Conservation (phyloP, 2,888 invertebrate genomes). For the Tetragonisca angustula region DNA sequence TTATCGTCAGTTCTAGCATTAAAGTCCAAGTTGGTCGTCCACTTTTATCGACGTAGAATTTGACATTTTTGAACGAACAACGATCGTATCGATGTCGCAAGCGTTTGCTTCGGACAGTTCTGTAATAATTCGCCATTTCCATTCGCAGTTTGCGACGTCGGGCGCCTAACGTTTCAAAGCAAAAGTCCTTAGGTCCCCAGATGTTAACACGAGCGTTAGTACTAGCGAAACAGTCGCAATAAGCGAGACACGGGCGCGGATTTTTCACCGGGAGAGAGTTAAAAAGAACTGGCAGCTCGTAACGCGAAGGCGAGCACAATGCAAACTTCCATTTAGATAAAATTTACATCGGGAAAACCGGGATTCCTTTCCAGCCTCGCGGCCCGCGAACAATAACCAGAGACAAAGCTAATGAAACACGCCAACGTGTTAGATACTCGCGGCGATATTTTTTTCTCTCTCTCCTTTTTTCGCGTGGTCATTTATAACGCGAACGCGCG, state of each 20-base stretch:
- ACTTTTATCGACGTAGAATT: too few species aligned
- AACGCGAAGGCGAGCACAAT: not conserved
- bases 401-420: not conserved
- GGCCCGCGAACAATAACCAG: not conserved
- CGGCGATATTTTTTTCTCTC: not conserved
- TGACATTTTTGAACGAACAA: too few species aligned
- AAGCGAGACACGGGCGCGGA: not conserved
- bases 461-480: not conserved
- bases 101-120: too few species aligned
- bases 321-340: not conserved
- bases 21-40: too few species aligned
- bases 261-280: not conserved
- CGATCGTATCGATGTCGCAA: too few species aligned
- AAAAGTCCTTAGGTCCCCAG: too few species aligned
- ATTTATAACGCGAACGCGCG: not conserved
- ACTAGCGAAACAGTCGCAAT: constrained; percentile 1
- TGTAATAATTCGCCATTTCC: too few species aligned
- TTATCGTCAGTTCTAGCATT: too few species aligned
- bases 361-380: not conserved
- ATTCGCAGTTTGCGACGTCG: too few species aligned
- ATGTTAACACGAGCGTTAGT: not conserved
- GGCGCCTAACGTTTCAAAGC: too few species aligned
- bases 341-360: not conserved
- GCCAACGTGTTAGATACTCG: not conserved
- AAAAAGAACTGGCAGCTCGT: too few species aligned